Evolutionary conservation across 2,888 invertebrate species (phyloP).

Genomic region (Beris morrisii): DNA sequence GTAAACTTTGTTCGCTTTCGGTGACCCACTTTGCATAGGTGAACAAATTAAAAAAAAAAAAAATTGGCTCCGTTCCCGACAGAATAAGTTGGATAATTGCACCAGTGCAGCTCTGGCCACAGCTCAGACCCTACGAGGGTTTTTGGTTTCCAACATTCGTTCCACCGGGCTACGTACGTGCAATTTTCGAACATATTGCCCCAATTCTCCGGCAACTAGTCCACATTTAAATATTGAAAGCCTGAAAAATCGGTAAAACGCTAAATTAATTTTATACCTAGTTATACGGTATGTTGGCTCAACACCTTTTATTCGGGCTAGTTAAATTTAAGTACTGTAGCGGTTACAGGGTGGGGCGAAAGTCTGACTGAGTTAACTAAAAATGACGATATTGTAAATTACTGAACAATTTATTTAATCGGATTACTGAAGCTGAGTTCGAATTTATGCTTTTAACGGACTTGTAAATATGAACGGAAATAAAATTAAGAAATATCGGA

Average conservation of each 20-base stretch:
- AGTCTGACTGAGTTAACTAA: constrained; percentile 23
- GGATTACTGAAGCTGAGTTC: constrained; percentile 19
- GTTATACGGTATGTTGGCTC: neutral
- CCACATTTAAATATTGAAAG: constrained; percentile 13
- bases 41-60: constrained; percentile 23
- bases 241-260: constrained; percentile 7
- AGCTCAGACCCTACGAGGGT: neutral
- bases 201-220: constrained; percentile 5
- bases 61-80: constrained; percentile 15
- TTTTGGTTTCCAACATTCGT: too few species aligned
- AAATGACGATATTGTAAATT: constrained; percentile 27
- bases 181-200: constrained; percentile 4
- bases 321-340: neutral
- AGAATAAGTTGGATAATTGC: constrained; percentile 10
- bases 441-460: constrained; percentile 16
- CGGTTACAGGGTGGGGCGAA: too few species aligned
- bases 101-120: constrained; percentile 1
- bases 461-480: too few species aligned
- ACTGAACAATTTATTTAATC: constrained; percentile 31
- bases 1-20: constrained; percentile 12
- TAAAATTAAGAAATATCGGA: too few species aligned
- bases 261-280: constrained; percentile 25
- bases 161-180: neutral
- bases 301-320: neutral
- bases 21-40: constrained; percentile 12